Conservation (phyloP, 2,888 invertebrate species). For the Eupithecia insigniata region DNA sequence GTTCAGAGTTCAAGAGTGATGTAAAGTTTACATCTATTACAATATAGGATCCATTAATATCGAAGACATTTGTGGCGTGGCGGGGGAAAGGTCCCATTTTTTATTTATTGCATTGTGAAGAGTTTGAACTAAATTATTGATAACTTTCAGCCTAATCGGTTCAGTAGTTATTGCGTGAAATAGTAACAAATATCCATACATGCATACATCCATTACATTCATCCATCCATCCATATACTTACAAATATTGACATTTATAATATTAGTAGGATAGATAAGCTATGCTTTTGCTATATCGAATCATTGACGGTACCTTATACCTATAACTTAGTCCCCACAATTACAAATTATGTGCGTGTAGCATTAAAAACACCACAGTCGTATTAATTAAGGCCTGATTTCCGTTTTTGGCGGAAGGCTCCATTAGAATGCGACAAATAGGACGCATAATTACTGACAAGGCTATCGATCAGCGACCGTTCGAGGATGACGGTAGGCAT, state of each 20-base stretch:
- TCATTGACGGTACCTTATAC: neutral
- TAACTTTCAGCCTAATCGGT: too few species aligned
- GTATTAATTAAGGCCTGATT: slow-evolving; percentile 12
- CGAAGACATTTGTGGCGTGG: too few species aligned
- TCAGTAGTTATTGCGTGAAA: too few species aligned
- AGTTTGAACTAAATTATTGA: neutral
- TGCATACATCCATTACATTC: too few species aligned
- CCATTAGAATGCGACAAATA: slow-evolving; percentile 25
- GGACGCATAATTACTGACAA: slow-evolving; percentile 19
- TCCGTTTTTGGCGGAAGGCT: slow-evolving; percentile 29
- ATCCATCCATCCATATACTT: too few species aligned
- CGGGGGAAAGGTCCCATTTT: too few species aligned
- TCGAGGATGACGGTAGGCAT: slow-evolving; percentile 20
- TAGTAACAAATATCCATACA: too few species aligned
- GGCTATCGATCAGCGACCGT: slow-evolving; percentile 20
- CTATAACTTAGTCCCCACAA: neutral
- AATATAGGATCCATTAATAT: neutral
- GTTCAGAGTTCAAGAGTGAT: neutral
- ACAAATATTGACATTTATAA: too few species aligned
- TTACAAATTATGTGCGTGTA: neutral
- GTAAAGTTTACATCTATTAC: neutral
- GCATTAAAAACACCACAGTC: slow-evolving; percentile 1
- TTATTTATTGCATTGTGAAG: too few species aligned
- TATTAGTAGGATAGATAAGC: too few species aligned
- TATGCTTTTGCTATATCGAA: neutral